Conservation (phyloP, 2,797 vertebrate species). For the Selene dorsalis region DNA sequence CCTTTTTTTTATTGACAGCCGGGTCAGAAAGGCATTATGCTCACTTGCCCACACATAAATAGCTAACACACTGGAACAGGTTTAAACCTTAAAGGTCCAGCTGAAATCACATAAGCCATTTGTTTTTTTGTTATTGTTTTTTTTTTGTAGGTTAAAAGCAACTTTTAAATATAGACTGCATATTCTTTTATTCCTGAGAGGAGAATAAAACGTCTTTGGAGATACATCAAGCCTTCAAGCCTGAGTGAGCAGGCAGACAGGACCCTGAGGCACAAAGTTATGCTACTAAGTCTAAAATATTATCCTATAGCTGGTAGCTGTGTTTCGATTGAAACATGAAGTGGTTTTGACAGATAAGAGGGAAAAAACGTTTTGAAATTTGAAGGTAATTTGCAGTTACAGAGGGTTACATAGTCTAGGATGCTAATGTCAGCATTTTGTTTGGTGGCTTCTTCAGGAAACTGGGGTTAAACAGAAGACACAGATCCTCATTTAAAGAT, state of each 20-base stretch:
- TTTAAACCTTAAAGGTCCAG: not conserved
- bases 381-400: not conserved
- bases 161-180: not conserved
- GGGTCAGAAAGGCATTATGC: conserved; percentile 8
- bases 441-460: not conserved
- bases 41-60: not conserved
- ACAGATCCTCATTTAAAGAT: not conserved
- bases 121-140: not conserved
- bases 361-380: no score
- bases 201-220: not conserved
- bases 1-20: not conserved
- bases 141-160: not conserved
- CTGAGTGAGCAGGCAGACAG: not conserved
- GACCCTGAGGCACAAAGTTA: not conserved
- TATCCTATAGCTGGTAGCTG: not conserved
- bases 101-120: not conserved
- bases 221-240: not conserved
- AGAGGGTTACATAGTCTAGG: no score
- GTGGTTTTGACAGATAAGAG: no score
- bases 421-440: not conserved
- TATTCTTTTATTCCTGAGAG: not conserved
- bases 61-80: not conserved
- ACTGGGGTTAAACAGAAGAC: not conserved
- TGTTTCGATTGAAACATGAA: no score
- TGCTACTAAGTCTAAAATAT: not conserved